phyloP scores from a whole-genome alignment of 2,888 invertebrate genomes.

The Clitarchus hookeri region DNA sequence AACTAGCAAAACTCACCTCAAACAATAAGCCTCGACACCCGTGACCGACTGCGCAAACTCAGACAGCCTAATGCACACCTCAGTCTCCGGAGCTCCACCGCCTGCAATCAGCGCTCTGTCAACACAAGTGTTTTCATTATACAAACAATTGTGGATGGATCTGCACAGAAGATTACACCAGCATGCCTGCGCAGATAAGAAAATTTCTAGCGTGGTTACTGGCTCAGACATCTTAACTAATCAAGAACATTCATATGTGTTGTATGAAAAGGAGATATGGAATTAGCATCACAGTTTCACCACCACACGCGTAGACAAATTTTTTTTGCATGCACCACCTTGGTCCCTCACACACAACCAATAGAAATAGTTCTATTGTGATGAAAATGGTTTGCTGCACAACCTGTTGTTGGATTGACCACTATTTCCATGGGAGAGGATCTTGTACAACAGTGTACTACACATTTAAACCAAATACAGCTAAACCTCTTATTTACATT shows the following conservation, averaged over 20 bases:
- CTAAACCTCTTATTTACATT: no score
- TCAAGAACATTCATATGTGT: conserved; percentile 34
- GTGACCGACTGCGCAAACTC: conserved; percentile 80
- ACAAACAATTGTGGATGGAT: not conserved
- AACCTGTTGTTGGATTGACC: no score
- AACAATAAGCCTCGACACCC: conserved; percentile 94
- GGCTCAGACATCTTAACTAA: conserved; percentile 14
- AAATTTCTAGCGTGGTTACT: not conserved
- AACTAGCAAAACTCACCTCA: conserved; percentile 55
- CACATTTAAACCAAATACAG: no score
- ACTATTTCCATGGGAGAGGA: no score
- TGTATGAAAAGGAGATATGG: conserved; percentile 30
- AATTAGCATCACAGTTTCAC: no score
- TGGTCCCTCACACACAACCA: no score
- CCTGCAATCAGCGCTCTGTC: conserved; percentile 84
- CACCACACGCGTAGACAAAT: no score
- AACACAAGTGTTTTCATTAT: not conserved
- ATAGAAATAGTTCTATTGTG: no score
- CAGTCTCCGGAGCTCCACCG: conserved; percentile 97
- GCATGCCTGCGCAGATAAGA: no score
- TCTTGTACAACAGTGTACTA: no score
- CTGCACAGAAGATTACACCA: not conserved
- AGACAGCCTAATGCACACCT: conserved; percentile 83
- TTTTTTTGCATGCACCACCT: no score
- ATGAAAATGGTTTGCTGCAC: no score